Evolutionary conservation across 2,113 vertebrate species (phyloP), one percentile per base, ranked within the genome.

Genomic region (Lophochroa leadbeateri): DNA sequence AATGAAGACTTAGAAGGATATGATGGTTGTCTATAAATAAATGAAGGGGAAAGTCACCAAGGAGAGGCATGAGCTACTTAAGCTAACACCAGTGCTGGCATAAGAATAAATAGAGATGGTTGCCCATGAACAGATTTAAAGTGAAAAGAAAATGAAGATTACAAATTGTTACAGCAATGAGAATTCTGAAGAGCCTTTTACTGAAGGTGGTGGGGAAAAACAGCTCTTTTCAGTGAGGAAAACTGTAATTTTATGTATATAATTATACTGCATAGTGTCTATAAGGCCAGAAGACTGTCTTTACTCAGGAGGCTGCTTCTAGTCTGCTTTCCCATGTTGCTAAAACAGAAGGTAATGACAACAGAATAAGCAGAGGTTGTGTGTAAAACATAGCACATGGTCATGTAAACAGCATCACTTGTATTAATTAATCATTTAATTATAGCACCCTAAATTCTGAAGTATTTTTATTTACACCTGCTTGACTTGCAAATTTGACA

Each of bases 1-100:
- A 95, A 93, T 43, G n/a, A 93, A 81, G 49, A 86, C 49, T 88
- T 76, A 83, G 71, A 93, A 86, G 13, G 28, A 65, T 88, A 88
- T 71, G 85, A 82, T 93, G 20, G 19, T 43, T 94, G 28, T 46
- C 49, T 83, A 77, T 63, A 90, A 88, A 90, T 83, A 90, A 92
- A 95, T 67, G 44, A 91, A 84, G 52, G 50, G 13, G 95, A 17
- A 94, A 67, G 33, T 93, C 68, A 90, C 52, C 28, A 70, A 70
- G 44, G 44, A 88, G 25, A 74, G 16, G 77, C 31, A 83, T n/a
- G 13, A 93, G 25, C 20, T 90, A 69, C 80, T 94, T 82, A 88
- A 72, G 15, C 8, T 82, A 93, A 58, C 27, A 61, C 21, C 24
- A 43, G 7, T 80, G n/a, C 25, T 92, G 53, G 47, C 43, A 74